Evolutionary conservation across 1,140 invertebrate species (phyloP), one percentile per base, ranked within the genome.

Genomic region (Macrotrachela quadricornifera): DNA sequence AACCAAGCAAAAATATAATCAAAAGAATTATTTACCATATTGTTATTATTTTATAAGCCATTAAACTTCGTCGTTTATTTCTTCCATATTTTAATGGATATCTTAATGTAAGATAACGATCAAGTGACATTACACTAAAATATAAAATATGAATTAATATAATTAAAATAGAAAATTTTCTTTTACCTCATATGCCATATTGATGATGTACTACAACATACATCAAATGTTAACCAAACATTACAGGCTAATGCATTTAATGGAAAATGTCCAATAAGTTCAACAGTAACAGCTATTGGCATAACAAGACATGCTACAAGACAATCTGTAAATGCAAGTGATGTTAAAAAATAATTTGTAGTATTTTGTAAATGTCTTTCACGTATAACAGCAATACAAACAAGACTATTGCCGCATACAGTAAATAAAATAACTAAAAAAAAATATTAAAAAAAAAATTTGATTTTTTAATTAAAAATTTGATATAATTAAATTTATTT

Each of bases 181-280:
- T 4, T 30, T 30, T 30, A 30, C 21, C 21, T 88, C 85, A 94
- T 91, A 75, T 94, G 88, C 78, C 90, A 81, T 63, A 94, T 94
- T 60, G 82, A 85, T 10, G 84, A 81, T 0, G 83, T 86, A 63
- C 87, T 78, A 11, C 84, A 85, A 83, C 87, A 92, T 66, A 82
- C 80, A 48, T 85, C 87, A 90, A 74, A 13, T 74, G 76, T 39
- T 60, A 59, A 52, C 49, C 48, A 55, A 37, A 56, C 13, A 18
- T 21, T 46, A 51, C 37, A 40, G 6, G 41, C 15, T 30, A 14
- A 13, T n/a, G 43, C 10, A 16, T 37, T 18, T 21, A 44, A 45
- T 13, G 8, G 64, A 54, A 11, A 83, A 65, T 82, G 68, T 85
- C 83, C 82, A 60, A 83, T 71, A 69, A 86, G 82, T 61, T 80